phyloP scores from a whole-genome alignment of 1,140 invertebrate genomes.

The Coptotermes formosanus region DNA sequence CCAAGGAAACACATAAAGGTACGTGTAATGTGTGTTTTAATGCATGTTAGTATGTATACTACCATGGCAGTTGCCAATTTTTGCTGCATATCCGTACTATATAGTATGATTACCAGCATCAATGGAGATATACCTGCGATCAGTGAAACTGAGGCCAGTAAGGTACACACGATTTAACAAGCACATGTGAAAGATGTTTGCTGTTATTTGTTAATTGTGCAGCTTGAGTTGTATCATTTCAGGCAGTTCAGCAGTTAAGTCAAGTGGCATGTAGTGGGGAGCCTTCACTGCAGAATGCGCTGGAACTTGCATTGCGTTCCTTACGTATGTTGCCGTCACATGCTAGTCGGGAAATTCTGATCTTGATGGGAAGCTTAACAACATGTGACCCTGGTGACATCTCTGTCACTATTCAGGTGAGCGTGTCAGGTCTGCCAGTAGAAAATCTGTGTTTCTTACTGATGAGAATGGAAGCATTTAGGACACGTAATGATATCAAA shows the following conservation, averaged over 20 bases:
- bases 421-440: background rate
- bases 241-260: slow-evolving; percentile 37
- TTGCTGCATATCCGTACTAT: too few species aligned
- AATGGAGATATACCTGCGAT: too few species aligned
- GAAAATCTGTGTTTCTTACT: background rate
- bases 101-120: too few species aligned
- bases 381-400: slow-evolving; percentile 97
- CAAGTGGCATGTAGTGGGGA: slow-evolving; percentile 67
- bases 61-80: too few species aligned
- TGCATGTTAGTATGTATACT: background rate
- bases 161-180: too few species aligned
- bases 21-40: slow-evolving; percentile 27
- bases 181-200: too few species aligned
- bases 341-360: slow-evolving; percentile 87
- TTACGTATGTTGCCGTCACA: slow-evolving; percentile 90
- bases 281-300: slow-evolving; percentile 91
- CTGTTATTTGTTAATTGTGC: too few species aligned
- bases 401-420: slow-evolving; percentile 77
- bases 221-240: background rate
- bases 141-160: too few species aligned
- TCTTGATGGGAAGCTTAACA: slow-evolving; percentile 90
- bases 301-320: slow-evolving; percentile 82
- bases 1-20: slow-evolving; percentile 75
- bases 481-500: too few species aligned
- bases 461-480: background rate